Evolutionary conservation across 2,888 invertebrate genomes (phyloP), one percentile per base, ranked within the genome.

Genomic region (Cerceris ruficornis): DNA sequence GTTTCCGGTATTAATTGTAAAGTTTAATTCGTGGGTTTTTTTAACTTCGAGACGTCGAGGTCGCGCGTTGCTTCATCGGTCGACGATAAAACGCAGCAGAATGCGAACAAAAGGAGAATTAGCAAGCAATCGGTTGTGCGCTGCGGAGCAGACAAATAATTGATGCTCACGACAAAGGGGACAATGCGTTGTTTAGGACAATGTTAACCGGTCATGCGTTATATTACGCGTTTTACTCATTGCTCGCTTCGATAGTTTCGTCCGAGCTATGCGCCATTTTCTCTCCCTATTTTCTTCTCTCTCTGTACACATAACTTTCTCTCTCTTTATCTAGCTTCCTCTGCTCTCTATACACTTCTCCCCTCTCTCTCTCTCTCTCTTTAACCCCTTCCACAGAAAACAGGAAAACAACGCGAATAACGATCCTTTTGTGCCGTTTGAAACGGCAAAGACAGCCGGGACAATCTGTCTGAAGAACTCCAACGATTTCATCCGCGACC

Each of bases 171-270:
- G 57, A 72, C 78, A 83, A 79, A 83, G 80, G 76, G 83, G 72
- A 82, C 85, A 86, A 84, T 87, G 82, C 81, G 78, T 87, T 87
- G 87, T 87, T 86, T 85, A 81, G 82, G 78, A 85, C 83, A 80
- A 66, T 66, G 77, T 81, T 78, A 67, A 70, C 62, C 76, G 75
- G 66, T 58, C 77, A 60, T 72, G 75, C 80, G 83, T 70, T 66
- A 69, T 75, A 66, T 74, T 68, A 61, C 72, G 65, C 69, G 74
- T 82, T 61, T 82, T 62, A 72, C 83, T 72, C 70, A 71, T 69
- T 74, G 74, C 55, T 55, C 49, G 75, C 54, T 39, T 67, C 64
- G 58, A 82, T 77, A 43, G 66, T 52, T 58, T 42, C n/a, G 52
- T 17, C 15, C 39, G 39, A 58, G 57, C 65, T 28, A 28, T 28